Evolutionary conservation across 1,140 invertebrate species (phyloP), one percentile per base, ranked within the genome.

Genomic region (Venturia canescens): DNA sequence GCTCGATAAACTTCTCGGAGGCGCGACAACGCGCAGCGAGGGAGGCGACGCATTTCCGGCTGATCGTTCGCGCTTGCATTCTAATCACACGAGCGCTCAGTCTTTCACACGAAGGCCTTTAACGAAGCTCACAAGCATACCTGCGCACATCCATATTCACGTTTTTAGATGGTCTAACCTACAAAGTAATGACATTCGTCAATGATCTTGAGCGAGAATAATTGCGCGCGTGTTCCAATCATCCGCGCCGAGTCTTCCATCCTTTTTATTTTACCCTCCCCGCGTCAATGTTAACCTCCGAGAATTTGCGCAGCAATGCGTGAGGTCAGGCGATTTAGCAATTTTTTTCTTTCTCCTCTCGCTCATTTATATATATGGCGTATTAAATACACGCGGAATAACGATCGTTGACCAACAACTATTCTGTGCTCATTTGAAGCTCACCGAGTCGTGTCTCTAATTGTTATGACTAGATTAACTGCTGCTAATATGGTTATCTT

Each of bases 401-500:
- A 69, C 27, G 66, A 57, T 53, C 57, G 75, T 66, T 53, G 53
- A 23, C 27, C 66, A 31, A 34, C 53, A 77, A 26, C 31, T n/a
- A 44, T 77, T 53, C 57, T 26, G 63, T 21, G 57, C 75, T 69
- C 66, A 44, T 60, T 63, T 66, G 75, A 70, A 34, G 31, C 66
- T 74, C 66, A 76, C 66, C 80, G 74, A 77, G 57, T 70, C 60
- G 81, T 63, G 63, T 74, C 79, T 66, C 74, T 80, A 82, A 80
- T 74, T 84, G 80, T 84, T 84, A 84, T 82, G 80, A 84, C 80
- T 84, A 78, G 83, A 84, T 82, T 80, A 82, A 57, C 60, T 72
- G 66, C 23, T 6, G 70, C 83, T 80, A 80, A 84, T 84, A 84
- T 84, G 83, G 80, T 84, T 84, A 84, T 84, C 83, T 79, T 81